Evolutionary conservation across 2,888 invertebrate species (phyloP), one percentile per base, ranked within the genome.

Genomic region (Aspidiotus rigidus): DNA sequence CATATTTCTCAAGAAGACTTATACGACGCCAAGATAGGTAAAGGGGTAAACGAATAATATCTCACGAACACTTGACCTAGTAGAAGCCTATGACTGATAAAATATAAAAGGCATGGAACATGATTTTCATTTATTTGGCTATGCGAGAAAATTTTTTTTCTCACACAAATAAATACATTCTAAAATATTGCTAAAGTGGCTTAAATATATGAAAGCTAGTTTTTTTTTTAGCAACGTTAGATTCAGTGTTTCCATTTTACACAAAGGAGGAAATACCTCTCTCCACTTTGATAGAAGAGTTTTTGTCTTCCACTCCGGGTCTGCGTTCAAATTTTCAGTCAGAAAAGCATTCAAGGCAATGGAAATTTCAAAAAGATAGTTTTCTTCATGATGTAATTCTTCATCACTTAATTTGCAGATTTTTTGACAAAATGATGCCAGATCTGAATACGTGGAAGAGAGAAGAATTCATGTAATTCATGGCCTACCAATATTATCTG

Each of bases 161-260:
- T n/a, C n/a, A n/a, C n/a, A n/a, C n/a, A n/a, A n/a, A n/a, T n/a
- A n/a, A n/a, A n/a, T n/a, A n/a, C n/a, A n/a, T n/a, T n/a, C n/a
- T n/a, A n/a, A n/a, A n/a, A n/a, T n/a, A n/a, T n/a, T n/a, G n/a
- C n/a, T n/a, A n/a, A n/a, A n/a, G n/a, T n/a, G n/a, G n/a, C n/a
- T n/a, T n/a, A n/a, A n/a, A n/a, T n/a, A n/a, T n/a, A n/a, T n/a
- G n/a, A n/a, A n/a, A n/a, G n/a, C n/a, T n/a, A n/a, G n/a, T n/a
- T n/a, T 44, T 66, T 57, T 57, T 54, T 69, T 69, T n/a, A 66
- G 42, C 40, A 57, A 7, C 55, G 40, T 54, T 61, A 62, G 59
- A 69, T 69, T 61, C 40, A 54, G 8, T n/a, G 56, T 56, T n/a
- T 56, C 54, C 28, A 55, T 40, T 42, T 55, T 62, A 17, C 17